A percentile compares a stretch with the other conserved stretches of the same genome.
Conservation (phyloP, 1,140 invertebrate genomes). For the Pseudomyrmex cubaensis region DNA sequence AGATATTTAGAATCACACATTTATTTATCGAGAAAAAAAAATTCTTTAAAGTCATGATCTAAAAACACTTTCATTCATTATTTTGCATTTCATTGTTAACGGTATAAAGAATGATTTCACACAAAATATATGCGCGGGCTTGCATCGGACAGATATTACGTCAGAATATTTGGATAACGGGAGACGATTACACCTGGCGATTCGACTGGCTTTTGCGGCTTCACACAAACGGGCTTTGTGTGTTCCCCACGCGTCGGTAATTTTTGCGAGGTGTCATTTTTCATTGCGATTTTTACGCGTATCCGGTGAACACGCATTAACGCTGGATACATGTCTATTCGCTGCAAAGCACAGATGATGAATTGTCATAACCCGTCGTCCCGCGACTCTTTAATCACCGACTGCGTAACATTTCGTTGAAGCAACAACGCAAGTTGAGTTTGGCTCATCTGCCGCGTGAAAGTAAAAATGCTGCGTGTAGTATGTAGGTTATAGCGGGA, state of each 20-base stretch:
- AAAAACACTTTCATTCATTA: neutral
- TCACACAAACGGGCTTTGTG: neutral
- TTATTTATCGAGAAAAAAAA: too few relatives aligned
- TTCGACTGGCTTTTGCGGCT: neutral
- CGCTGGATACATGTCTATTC: constrained; percentile 23
- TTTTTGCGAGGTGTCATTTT: constrained; percentile 41
- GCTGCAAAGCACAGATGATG: constrained; percentile 55
- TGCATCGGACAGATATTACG: neutral
- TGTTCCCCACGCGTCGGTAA: neutral
- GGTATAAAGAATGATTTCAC: neutral
- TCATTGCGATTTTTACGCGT: constrained; percentile 3
- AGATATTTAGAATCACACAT: too few relatives aligned
- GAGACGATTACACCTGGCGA: neutral
- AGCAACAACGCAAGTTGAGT: constrained; percentile 59
- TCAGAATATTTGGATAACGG: constrained; percentile 20
- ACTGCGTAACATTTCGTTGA: constrained; percentile 68
- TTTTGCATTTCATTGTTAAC: neutral
- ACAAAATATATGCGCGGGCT: neutral
- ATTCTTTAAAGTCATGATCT: too few relatives aligned
- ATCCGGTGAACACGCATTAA: neutral
- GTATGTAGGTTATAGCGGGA: constrained; percentile 67
- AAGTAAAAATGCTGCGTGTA: constrained; percentile 68
- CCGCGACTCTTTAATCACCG: constrained; percentile 64
- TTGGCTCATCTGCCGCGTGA: constrained; percentile 68
- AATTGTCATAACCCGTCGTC: constrained; percentile 67